Conservation (phyloP, 2,797 vertebrate genomes). For the Takifugu rubripes region DNA sequence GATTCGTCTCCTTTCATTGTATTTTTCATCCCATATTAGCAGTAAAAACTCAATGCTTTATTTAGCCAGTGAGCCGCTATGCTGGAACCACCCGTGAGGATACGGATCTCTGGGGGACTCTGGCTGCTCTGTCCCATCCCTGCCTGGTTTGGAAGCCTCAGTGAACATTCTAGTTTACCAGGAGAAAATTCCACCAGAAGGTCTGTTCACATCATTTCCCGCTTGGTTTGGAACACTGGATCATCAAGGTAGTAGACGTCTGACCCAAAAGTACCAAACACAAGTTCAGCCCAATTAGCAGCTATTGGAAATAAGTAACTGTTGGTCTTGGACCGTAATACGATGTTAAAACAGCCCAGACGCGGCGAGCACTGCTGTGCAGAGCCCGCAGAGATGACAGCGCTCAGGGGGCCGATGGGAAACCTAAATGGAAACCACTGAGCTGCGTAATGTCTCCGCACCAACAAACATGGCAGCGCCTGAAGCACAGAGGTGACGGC, state of each 20-base stretch:
- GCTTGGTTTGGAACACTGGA: too few species aligned
- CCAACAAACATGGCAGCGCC: conserved; percentile 3
- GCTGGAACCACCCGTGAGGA: background rate
- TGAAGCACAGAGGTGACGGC: too few species aligned
- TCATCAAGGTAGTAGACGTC: too few species aligned
- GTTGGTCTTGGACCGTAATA: background rate
- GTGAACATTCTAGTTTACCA: too few species aligned
- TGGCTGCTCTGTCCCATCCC: too few species aligned
- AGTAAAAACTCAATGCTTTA: background rate
- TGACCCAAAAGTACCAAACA: too few species aligned
- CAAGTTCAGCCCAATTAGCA: too few species aligned
- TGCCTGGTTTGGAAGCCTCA: too few species aligned
- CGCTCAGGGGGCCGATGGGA: conserved; percentile 40
- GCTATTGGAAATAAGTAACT: too few species aligned
- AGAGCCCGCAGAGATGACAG: conserved; percentile 23
- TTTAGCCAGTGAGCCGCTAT: background rate
- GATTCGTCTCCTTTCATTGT: background rate
- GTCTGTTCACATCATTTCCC: too few species aligned
- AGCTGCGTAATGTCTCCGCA: conserved; percentile 13
- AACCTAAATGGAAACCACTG: conserved; percentile 58
- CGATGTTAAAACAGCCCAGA: conserved; percentile 35
- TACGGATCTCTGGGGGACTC: too few species aligned
- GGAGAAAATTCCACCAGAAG: too few species aligned
- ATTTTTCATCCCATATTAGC: background rate
- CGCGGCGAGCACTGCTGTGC: conserved; percentile 17